Percentiles rank a stretch among this genome's conserved stretches.
phyloP scores from a whole-genome alignment of 2,888 invertebrate genomes.

The Andrena dorsata region DNA sequence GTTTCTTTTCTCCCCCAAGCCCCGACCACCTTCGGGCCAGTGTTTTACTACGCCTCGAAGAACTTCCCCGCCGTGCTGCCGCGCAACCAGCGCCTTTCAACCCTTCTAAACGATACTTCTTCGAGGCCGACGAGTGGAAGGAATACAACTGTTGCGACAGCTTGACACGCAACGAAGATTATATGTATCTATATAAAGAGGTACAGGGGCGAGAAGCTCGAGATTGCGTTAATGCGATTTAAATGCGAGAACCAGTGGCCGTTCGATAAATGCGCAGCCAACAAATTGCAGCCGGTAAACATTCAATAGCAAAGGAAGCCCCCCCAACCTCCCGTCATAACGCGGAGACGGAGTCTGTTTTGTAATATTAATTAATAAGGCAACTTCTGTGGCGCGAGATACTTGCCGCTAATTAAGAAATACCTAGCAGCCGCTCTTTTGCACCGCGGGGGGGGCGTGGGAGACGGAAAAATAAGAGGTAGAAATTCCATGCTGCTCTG shows the following conservation, averaged over 20 bases:
- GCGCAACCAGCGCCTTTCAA: conserved; percentile 35
- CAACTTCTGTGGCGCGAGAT: conserved; percentile 69
- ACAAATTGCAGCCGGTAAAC: neutral
- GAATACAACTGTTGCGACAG: neutral
- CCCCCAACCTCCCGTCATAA: neutral
- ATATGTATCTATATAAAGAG: neutral
- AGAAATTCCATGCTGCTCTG: conserved; percentile 74
- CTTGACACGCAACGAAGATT: neutral
- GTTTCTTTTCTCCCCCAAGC: conserved; percentile 44
- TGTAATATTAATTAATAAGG: conserved; percentile 76
- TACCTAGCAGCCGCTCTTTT: conserved; percentile 72
- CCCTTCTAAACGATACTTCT: conserved; percentile 36
- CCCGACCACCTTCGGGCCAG: conserved; percentile 31
- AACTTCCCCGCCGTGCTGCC: conserved; percentile 16
- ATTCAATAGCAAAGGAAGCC: conserved; percentile 16
- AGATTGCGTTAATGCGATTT: neutral
- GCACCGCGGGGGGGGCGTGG: conserved; percentile 65
- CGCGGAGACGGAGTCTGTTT: conserved; percentile 25
- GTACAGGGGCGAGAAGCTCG: neutral
- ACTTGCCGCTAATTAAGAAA: conserved; percentile 77
- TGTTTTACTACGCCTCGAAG: conserved; percentile 53
- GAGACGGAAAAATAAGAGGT: conserved; percentile 76
- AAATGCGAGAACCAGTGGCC: neutral
- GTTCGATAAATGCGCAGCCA: neutral
- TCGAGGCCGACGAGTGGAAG: neutral